Base-by-base conservation (phyloP, 92 coral and sea anemone species). In the Paragorgia papillata region DNA sequence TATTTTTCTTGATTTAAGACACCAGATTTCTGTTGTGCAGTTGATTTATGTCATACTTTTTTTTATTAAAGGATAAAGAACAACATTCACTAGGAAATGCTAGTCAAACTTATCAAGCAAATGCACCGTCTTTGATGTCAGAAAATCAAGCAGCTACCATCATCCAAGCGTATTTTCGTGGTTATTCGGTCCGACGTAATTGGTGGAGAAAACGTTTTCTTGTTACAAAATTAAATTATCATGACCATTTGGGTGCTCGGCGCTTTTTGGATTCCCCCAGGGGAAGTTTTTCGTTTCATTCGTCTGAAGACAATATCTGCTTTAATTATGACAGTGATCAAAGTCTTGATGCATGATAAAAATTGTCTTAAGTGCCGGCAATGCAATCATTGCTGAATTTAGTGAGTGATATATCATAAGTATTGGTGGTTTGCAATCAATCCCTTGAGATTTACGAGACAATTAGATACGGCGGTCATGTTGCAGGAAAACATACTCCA, bases 111-210 rank as follows among this genome's bases (percentile, higher is more conserved):
- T 21, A 44, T 24, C 17, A 35, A 26, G 51, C 5, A 65, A 39
- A 17, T n/a, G 13, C 21, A 18, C 9, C 37, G 7, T 6, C 57
- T 35, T 1, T 17, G 21, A 46, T 44, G 40, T 9, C 75, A 20
- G 28, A 30, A 53, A 53, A 12, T 28, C 40, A 53, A 50, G 77
- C 77, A n/a, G 77, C 77, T n/a, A 70, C 77, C 21, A 51, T 70
- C 22, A 70, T 70, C 9, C 77, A 70, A 54, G 77, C 77, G 19
- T 70, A 53, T 31, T 49, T 70, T 33, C 77, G 77, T 27, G 77
- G 77, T 34, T 70, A 50, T 32, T 50, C 50, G 31, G 77, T 70
- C 22, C 77, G 77, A 31, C 44, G 40, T 10, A 70, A 70, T 32
- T 31, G 62, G 62, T 70, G 77, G 77, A 70, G 32, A 35, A 70